These are phyloP conservation scores for Notarius quadriscutis DNA, from an alignment of 2,113 vertebrate genomes.

Conservation along the genomic window DNA sequence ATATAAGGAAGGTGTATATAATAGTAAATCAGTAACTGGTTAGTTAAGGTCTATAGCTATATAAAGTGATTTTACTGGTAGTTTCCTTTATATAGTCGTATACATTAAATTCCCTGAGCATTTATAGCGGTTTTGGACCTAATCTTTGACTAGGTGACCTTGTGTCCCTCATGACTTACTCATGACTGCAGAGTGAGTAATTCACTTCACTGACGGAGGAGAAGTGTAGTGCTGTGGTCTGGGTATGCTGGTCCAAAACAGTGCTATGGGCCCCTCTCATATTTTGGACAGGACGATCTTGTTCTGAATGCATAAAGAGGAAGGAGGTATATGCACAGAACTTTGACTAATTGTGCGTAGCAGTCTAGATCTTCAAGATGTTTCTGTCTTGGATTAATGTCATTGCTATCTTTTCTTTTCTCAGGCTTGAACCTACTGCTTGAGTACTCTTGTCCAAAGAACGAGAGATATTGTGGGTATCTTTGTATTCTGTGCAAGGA, in stretches of 20 bases:
- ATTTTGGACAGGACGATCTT: not conserved
- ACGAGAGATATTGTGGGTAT: not conserved
- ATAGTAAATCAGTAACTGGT: not conserved
- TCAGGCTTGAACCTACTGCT: constrained; percentile 16
- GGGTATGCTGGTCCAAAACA: not conserved
- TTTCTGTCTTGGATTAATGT: not conserved
- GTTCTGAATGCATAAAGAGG: not conserved
- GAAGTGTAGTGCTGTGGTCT: not conserved
- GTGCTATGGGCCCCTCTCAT: no score
- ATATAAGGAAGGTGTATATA: not conserved
- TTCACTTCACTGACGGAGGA: not conserved
- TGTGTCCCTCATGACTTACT: not conserved
- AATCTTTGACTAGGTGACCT: not conserved
- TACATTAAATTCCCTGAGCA: not conserved
- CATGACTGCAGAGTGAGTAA: not conserved
- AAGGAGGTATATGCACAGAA: not conserved
- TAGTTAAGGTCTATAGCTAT: not conserved
- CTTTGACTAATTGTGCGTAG: not conserved
- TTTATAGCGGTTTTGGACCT: not conserved
- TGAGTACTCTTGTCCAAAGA: constrained; percentile 37
- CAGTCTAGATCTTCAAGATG: not conserved
- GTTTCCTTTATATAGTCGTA: not conserved
- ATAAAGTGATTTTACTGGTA: not conserved
- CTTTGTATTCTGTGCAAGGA: constrained; percentile 25
- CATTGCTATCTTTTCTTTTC: not conserved